Base-by-base conservation (phyloP, 2,888 invertebrate genomes). In the Agrotis segetum region DNA sequence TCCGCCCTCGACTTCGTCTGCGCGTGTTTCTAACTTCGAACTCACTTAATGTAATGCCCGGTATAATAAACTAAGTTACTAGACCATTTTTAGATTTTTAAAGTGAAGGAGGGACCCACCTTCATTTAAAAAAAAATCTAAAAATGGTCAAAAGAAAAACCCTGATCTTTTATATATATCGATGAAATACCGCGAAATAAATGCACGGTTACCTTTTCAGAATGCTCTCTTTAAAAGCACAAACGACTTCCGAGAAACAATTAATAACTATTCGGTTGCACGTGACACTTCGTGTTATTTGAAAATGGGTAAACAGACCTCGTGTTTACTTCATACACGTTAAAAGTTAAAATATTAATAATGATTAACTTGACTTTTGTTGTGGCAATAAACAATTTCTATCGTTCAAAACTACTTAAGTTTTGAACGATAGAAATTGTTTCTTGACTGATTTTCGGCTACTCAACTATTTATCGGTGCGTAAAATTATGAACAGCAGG, bases 241-340 rank as follows among this genome's bases (percentile, higher is more conserved):
- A 19, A 71, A 46, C 34, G 34, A 11, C 6, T 19, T 17, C 17
- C 11, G 11, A 40, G 40, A 17, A 34, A 7, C n/a, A 46, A 46
- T 47, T 55, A 14, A 53, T 40, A 34, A 74, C 53, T 24, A 53
- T 14, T 53, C 34, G 19, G 34, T 74, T 74, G 11, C 19, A 64
- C 17, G 40, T 19, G 19, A 53, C 47, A 44, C 50, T 50, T 2
- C 19, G 67, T 68, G 3, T n/a, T n/a, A 47, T 55, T 69, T n/a
- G 3, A 40, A 71, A 52, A 50, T 34, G 21, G 16, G 40, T 46
- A 53, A 52, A 74, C 21, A 17, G 17, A 75, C 66, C 21, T 24
- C 66, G 46, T 74, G 46, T 47, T 47, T 3, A 53, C 14, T 47
- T 24, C 50, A 19, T 13, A 34, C n/a, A 24, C 24, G 24, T 24